These are phyloP conservation scores for Bombus superbus DNA, from an alignment of 1,140 invertebrate species.

Conservation along the genomic window DNA sequence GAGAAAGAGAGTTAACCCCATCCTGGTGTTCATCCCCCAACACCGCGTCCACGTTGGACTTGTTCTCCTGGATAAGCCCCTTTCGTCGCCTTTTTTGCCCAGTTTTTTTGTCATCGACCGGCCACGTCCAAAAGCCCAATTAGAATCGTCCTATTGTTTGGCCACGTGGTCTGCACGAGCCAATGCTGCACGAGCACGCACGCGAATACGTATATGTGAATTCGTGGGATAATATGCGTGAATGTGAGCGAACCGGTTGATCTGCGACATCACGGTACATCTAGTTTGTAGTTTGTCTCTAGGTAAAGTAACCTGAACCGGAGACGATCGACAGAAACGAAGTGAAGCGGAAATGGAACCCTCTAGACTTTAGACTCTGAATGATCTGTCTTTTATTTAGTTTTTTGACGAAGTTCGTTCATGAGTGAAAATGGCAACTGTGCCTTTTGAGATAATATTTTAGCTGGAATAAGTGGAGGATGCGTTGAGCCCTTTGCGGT, in stretches of 20 bases:
- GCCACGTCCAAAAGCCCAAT: constrained; percentile 74
- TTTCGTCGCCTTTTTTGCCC: constrained; percentile 70
- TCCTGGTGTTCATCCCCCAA: constrained; percentile 45
- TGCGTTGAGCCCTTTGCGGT: background rate
- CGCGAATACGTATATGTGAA: constrained; percentile 38
- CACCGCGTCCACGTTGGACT: constrained; percentile 34
- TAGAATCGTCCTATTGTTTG: constrained; percentile 79
- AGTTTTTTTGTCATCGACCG: constrained; percentile 61
- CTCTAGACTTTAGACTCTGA: background rate
- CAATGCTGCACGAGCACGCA: constrained; percentile 51
- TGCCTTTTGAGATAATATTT: background rate
- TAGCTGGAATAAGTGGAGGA: background rate
- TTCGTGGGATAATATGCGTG: background rate
- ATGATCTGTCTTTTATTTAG: background rate
- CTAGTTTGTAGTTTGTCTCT: constrained; percentile 35
- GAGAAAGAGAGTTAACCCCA: constrained; percentile 65
- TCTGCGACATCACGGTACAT: background rate
- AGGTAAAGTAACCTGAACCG: constrained; percentile 59
- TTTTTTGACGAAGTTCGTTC: background rate
- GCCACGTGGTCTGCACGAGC: constrained; percentile 79
- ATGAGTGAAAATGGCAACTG: background rate
- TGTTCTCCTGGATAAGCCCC: constrained; percentile 62
- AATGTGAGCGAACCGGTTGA: background rate
- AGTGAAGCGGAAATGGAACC: background rate
- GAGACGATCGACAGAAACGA: constrained; percentile 17